Evolutionary conservation across 1,140 invertebrate genomes (phyloP), one percentile per base, ranked within the genome.

Genomic region (Anadara kagoshimensis): DNA sequence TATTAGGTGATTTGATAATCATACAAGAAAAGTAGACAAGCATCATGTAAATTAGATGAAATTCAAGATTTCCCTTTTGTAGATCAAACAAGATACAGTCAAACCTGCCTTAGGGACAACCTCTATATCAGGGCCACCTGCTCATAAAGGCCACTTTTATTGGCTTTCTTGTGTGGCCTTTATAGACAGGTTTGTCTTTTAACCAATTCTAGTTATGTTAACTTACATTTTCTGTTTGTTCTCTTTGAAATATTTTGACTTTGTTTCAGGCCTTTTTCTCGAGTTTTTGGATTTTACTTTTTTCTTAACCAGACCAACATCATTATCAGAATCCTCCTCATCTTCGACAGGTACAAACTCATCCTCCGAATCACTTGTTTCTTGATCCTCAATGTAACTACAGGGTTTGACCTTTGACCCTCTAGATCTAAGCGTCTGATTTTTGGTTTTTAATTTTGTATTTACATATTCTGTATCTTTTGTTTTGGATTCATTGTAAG

Each of bases 381-480:
- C 63, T 41, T 63, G 57, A 29, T 70, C 65, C 56, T 43, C 64
- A 16, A 18, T 45, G n/a, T 70, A 72, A 61, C 45, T 72, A 67
- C 56, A 18, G 59, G 62, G 67, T 69, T 73, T 81, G 79, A 93
- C 93, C 65, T 86, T 91, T 69, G 79, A 86, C 41, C 72, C 70
- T 14, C 63, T 59, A n/a, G 54, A 47, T 44, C 65, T 66, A 87
- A 89, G 36, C 92, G 92, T 85, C 92, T 73, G 62, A 59, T 69
- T 61, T 58, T 58, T 65, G 16, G 26, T 47, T 51, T 49, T 51
- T 14, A 47, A 54, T 51, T 62, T 62, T 20, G 45, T 45, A 11
- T 62, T 65, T 1, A 29, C 22, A 22, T 66, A 41, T 5, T 41
- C 54, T 11, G 29, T 24, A 22, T 41, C 14, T 44, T 57, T 12